Conservation (phyloP, 2,888 invertebrate genomes). For the Eupithecia dodoneata region DNA sequence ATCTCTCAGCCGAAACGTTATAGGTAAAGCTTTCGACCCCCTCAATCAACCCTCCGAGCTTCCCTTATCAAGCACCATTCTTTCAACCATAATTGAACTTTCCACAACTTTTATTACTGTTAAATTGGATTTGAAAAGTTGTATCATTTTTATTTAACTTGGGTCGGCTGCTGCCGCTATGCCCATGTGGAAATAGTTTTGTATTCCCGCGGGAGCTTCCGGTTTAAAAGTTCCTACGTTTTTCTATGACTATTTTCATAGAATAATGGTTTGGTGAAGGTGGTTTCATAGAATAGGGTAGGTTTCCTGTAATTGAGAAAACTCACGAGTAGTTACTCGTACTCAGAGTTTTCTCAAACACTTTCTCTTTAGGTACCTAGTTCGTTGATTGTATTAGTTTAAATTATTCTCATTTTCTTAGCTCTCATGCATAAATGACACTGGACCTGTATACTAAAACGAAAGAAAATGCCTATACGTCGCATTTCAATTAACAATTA, state of each 20-base stretch:
- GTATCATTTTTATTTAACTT: slow-evolving; percentile 40
- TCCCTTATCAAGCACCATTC: slow-evolving; percentile 31
- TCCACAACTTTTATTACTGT: slow-evolving; percentile 37
- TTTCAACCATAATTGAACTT: slow-evolving; percentile 35
- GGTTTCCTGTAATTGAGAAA: too few species aligned
- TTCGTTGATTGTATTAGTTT: too few species aligned
- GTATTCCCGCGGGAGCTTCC: slow-evolving; percentile 23
- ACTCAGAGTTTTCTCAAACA: too few species aligned
- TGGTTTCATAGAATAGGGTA: too few species aligned
- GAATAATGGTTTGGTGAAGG: background rate
- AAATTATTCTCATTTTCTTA: too few species aligned
- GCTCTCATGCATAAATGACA: too few species aligned
- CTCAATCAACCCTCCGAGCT: slow-evolving; percentile 16
- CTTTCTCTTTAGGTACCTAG: too few species aligned
- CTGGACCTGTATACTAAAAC: too few species aligned
- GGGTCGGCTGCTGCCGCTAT: slow-evolving; percentile 17
- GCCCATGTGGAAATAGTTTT: slow-evolving; percentile 36
- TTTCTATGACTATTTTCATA: slow-evolving; percentile 18
- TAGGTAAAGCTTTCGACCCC: background rate
- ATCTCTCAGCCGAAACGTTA: background rate
- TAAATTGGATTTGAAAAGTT: slow-evolving; percentile 39
- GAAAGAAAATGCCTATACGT: too few species aligned
- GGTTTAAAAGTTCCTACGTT: slow-evolving; percentile 19
- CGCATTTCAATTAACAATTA: too few species aligned
- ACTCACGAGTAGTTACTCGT: too few species aligned